Evolutionary conservation across 2,797 vertebrate genomes (phyloP).

Genomic region (Hypotaenidia philippensis): DNA sequence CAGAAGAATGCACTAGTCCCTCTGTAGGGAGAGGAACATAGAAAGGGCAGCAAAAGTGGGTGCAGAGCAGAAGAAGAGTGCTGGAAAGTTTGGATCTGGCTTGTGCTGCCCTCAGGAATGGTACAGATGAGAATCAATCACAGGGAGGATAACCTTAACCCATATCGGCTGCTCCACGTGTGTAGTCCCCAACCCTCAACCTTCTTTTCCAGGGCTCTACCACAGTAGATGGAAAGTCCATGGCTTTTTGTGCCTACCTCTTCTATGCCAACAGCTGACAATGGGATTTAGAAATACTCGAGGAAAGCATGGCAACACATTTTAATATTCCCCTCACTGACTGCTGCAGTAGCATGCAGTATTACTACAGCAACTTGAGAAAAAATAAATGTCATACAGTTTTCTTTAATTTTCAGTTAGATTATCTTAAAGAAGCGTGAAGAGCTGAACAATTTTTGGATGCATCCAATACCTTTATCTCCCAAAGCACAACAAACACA

Average conservation of each 20-base stretch:
- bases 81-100: too few relatives aligned
- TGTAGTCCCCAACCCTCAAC: accelerated
- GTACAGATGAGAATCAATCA: not conserved
- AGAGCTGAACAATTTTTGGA: not conserved
- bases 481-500: not conserved
- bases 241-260: not conserved
- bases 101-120: not conserved
- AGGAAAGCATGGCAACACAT: not conserved
- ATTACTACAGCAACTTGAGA: not conserved
- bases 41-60: too few relatives aligned
- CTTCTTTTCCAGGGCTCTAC: not conserved
- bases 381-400: not conserved
- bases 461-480: not conserved
- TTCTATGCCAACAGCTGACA: not conserved
- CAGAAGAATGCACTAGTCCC: too few relatives aligned
- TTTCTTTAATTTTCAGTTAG: not conserved
- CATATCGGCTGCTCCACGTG: not conserved
- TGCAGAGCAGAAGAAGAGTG: too few relatives aligned
- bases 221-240: not conserved
- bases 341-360: not conserved
- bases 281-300: not conserved
- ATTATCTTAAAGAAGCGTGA: not conserved
- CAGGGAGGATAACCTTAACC: not conserved
- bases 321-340: not conserved
- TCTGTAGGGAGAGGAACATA: too few relatives aligned